These are phyloP conservation scores for Megaustenia siamemsis DNA, from an alignment of 2,888 invertebrate genomes.

Conservation along the genomic window DNA sequence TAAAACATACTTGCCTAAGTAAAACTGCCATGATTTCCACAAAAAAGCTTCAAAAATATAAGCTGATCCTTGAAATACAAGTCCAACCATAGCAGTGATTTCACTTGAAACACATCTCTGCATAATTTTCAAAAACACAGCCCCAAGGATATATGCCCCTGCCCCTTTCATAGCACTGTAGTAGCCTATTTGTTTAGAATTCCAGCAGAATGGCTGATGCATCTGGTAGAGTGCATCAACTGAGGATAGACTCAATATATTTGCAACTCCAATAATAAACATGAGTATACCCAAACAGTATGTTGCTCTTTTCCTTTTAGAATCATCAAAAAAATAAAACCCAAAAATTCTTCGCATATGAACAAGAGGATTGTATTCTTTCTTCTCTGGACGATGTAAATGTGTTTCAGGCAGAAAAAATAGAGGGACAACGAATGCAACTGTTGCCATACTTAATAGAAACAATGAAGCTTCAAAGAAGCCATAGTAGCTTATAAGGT, in stretches of 20 bases:
- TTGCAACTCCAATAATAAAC: constrained; percentile 32
- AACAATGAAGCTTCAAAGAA: constrained; percentile 41
- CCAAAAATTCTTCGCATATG: constrained; percentile 49
- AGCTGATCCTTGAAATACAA: constrained; percentile 25
- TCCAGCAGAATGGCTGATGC: constrained; percentile 55
- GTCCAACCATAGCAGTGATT: constrained; percentile 33
- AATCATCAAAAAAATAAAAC: constrained; percentile 52
- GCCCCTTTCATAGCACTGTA: constrained; percentile 38
- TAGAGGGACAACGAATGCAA: constrained; percentile 37
- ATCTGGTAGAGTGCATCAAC: constrained; percentile 51
- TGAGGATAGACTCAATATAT: not conserved
- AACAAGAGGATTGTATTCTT: constrained; percentile 20
- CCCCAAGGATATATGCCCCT: constrained; percentile 30
- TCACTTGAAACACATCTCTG: constrained; percentile 31
- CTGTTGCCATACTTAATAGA: constrained; percentile 14
- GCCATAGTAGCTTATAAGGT: constrained; percentile 43
- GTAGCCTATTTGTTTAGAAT: constrained; percentile 48
- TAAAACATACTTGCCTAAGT: constrained; percentile 33
- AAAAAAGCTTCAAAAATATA: constrained; percentile 40
- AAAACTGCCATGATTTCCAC: constrained; percentile 43
- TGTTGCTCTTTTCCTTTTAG: not conserved
- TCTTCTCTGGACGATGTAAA: constrained; percentile 2
- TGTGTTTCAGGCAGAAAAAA: constrained; percentile 53
- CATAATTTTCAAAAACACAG: constrained; percentile 20
- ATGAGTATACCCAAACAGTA: constrained; percentile 16